Base-by-base conservation (phyloP, 2,797 vertebrate species). In the Notamacropus eugenii region DNA sequence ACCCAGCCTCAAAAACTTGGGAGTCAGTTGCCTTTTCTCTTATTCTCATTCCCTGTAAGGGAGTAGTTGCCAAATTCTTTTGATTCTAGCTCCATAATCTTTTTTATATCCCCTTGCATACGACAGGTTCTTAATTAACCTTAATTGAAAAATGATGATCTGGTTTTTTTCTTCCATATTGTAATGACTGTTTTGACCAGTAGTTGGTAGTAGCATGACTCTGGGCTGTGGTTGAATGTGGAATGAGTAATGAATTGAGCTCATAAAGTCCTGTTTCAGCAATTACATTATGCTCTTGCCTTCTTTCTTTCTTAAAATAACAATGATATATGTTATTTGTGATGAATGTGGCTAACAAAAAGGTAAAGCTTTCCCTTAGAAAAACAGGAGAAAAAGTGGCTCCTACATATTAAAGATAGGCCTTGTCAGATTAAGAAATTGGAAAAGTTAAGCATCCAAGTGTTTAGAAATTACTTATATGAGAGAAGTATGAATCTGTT, bases 391-490 rank as follows among this genome's bases (percentile, higher is more conserved):
- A 40, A 57, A 34, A 12, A 54, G 19, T 29, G 24, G 40, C 12
- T 57, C 59, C 1, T 1, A 40, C n/a, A 90, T 24, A 40, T 6
- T 90, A 56, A 29, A 62, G 55, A 91, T 6, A n/a, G 0, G 29
- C 29, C 27, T 54, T 4, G 0, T 28, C 56, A 62, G 93, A 50
- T 52, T 46, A 91, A 54, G 34, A 62, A 52, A 5, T 0, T 93
- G 93, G 34, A n/a, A 52, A 54, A 46, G 52, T 34, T n/a, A 87
- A 90, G 92, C 28, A 92, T 54, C 22, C 34, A 9, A 46, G 82
- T 29, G 93, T 54, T 95, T n/a, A 94, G 55, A 91, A 96, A 82
- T 2, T 93, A 93, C 50, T 91, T 50, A 93, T 58, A 94, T 93
- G 90, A 96, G 59, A 46, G 40, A 62, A 82, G 54, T 52, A 57